Conservation (phyloP, 30 jellyfish, hydroid and myxozoan species). For the Cassiopea andromeda region DNA sequence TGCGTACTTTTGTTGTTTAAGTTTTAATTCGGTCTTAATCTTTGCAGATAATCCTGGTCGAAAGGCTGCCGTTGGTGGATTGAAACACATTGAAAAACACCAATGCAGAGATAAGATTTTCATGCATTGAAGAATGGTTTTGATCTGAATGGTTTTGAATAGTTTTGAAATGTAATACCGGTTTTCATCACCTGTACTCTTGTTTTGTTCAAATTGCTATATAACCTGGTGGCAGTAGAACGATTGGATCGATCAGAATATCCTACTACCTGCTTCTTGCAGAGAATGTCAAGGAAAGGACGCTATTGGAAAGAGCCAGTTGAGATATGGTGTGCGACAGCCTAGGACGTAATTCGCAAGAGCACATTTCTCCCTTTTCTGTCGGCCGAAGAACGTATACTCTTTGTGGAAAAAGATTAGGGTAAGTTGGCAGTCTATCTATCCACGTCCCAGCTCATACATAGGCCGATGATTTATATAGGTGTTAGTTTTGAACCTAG, state of each 20-base stretch:
- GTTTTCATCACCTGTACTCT: constrained; percentile 9
- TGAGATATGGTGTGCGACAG: too few species aligned
- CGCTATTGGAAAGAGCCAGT: too few species aligned
- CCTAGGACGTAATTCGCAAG: too few species aligned
- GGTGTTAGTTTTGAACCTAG: too few species aligned
- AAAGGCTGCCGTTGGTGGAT: constrained; percentile 28
- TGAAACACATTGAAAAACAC: constrained; percentile 2
- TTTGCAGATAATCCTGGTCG: constrained; percentile 36
- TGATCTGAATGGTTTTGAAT: background rate
- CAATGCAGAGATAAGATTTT: background rate
- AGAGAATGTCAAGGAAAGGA: too few species aligned
- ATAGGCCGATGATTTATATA: too few species aligned
- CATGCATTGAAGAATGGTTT: background rate
- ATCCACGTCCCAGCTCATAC: too few species aligned
- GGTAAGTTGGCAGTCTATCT: too few species aligned
- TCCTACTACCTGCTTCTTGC: too few species aligned
- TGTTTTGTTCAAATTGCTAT: background rate
- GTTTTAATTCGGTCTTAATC: constrained; percentile 3
- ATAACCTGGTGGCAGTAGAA: background rate
- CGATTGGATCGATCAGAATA: background rate
- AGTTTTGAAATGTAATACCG: background rate
- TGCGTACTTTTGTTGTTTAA: constrained; percentile 20
- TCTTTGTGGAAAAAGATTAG: too few species aligned
- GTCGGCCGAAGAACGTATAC: too few species aligned
- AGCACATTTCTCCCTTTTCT: too few species aligned